These are phyloP conservation scores for Arvicanthis niloticus DNA, from an alignment of 2,113 vertebrate species.

Conservation along the genomic window DNA sequence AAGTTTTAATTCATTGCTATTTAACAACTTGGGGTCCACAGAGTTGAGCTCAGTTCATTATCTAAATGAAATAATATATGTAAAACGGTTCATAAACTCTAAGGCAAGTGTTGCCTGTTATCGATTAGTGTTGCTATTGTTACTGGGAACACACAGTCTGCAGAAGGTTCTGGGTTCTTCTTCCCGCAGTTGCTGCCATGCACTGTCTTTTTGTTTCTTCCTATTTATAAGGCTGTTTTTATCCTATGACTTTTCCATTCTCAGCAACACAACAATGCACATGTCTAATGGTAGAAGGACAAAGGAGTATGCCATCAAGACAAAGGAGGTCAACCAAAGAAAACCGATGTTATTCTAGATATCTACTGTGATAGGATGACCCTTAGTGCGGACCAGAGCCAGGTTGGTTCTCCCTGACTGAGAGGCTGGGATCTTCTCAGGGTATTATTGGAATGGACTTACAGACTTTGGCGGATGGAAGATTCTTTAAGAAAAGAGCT, in stretches of 20 bases:
- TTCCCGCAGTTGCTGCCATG: not conserved
- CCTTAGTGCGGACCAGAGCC: not conserved
- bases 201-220: not conserved
- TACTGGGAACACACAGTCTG: not conserved
- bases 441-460: not conserved
- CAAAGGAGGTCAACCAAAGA: not conserved
- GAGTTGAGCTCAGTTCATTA: conserved; percentile 65
- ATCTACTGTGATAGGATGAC: not conserved
- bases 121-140: conserved; percentile 22
- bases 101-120: conserved; percentile 48
- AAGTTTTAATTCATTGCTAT: conserved; percentile 72
- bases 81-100: conserved; percentile 76
- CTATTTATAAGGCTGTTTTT: conserved; percentile 11
- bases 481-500: not conserved
- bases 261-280: conserved; percentile 1
- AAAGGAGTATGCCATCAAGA: not conserved
- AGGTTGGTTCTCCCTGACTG: not conserved
- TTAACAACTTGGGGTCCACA: conserved; percentile 71
- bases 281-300: not conserved
- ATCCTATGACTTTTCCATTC: conserved; percentile 34
- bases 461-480: not conserved
- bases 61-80: conserved; percentile 78
- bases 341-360: not conserved
- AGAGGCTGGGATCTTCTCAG: not conserved
- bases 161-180: not conserved